Evolutionary conservation across 2,797 vertebrate species (phyloP).

Genomic region (Hafferia zeledoni): DNA sequence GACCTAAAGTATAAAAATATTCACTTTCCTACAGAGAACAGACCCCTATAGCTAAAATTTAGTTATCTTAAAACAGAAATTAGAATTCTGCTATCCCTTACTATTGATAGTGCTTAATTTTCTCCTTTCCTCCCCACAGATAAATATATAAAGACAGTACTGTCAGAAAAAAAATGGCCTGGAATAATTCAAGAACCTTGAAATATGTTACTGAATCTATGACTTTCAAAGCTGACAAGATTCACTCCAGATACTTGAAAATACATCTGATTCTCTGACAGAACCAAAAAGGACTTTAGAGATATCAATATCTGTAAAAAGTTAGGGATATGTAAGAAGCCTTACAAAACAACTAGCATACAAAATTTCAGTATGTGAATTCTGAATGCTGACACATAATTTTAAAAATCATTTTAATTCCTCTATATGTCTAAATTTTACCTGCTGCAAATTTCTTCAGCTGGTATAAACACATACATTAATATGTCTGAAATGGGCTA

Average conservation of each 20-base stretch:
- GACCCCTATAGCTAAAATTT: not conserved
- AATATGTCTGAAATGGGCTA: not conserved
- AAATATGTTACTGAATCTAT: not conserved
- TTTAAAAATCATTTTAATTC: not conserved
- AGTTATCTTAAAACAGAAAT: not conserved
- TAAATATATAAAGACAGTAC: not conserved
- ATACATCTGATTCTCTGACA: not conserved
- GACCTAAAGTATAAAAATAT: not conserved
- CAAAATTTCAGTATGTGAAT: not conserved
- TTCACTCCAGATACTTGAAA: not conserved
- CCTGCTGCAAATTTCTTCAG: not conserved
- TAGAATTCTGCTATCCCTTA: not conserved
- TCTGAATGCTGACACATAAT: not conserved
- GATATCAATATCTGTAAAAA: not conserved
- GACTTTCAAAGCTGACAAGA: not conserved
- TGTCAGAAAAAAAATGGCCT: not conserved
- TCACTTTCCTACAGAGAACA: not conserved
- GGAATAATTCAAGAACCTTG: not conserved
- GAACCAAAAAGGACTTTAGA: not conserved
- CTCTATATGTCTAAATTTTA: not conserved
- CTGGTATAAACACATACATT: not conserved
- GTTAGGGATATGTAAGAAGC: not conserved
- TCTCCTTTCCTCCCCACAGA: not conserved
- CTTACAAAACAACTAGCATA: not conserved
- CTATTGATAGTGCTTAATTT: not conserved